Evolutionary conservation across 2,113 vertebrate species (phyloP).

Genomic region (Heliornis fulica): DNA sequence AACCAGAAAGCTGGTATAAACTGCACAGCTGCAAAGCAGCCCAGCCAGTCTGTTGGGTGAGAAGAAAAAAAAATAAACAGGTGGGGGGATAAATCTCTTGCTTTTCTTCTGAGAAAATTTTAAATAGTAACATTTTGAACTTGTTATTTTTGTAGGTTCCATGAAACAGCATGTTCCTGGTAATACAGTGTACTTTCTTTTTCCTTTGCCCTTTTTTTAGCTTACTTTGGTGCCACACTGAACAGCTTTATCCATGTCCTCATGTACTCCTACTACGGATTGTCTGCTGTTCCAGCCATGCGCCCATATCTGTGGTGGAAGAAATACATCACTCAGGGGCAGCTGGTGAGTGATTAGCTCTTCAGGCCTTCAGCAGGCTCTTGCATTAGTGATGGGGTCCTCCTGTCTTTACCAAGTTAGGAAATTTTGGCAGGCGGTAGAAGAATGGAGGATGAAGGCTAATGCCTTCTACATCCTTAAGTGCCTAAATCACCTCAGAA

Average conservation of each 20-base stretch:
- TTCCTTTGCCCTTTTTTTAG: conserved; percentile 69
- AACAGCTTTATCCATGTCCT: conserved; percentile 97
- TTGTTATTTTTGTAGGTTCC: neutral
- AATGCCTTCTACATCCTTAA: neutral
- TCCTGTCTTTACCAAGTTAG: neutral
- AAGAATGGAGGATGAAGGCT: neutral
- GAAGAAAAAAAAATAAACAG: neutral
- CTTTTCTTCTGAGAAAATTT: conserved; percentile 14
- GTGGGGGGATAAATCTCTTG: neutral
- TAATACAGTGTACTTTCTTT: conserved; percentile 3
- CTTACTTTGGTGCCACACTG: conserved; percentile 90
- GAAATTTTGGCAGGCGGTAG: neutral
- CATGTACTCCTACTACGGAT: conserved; percentile 97
- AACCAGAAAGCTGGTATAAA: neutral
- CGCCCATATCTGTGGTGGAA: conserved; percentile 99
- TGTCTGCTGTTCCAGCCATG: conserved; percentile 89
- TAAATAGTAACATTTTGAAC: conserved; percentile 25
- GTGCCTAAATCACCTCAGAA: neutral
- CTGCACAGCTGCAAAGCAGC: neutral
- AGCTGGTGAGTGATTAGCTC: conserved; percentile 83
- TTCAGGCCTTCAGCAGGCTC: neutral
- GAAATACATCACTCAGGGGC: conserved; percentile 97
- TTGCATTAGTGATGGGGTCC: fast-evolving
- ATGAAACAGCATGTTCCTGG: neutral
- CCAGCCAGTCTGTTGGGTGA: neutral